These are phyloP conservation scores for Noctua comes DNA, from an alignment of 2,888 invertebrate genomes.

Conservation along the genomic window DNA sequence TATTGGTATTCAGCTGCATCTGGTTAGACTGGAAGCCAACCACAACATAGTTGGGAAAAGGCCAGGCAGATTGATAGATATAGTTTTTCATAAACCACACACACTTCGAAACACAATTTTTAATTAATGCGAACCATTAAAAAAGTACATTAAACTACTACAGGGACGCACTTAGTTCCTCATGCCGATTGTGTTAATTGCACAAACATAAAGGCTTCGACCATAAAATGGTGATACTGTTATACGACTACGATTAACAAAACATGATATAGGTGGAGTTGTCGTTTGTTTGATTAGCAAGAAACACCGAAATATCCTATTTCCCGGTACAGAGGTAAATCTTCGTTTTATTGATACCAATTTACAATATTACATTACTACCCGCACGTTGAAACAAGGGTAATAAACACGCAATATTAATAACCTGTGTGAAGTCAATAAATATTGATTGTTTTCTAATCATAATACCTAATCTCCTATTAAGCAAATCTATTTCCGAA, in stretches of 20 bases:
- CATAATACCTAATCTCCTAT: conserved; percentile 1
- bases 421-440: conserved; percentile 6
- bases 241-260: conserved; percentile 55
- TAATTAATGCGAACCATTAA: not conserved
- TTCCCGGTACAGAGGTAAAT: conserved; percentile 55
- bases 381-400: conserved; percentile 36
- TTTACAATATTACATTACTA: conserved; percentile 46
- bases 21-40: not conserved
- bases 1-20: not conserved
- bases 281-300: conserved; percentile 43
- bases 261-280: conserved; percentile 67
- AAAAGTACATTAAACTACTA: conserved; percentile 4
- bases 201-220: conserved; percentile 36
- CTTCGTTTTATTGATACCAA: conserved; percentile 62
- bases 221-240: conserved; percentile 46
- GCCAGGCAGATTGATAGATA: not conserved
- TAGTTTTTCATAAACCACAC: not conserved
- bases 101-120: not conserved
- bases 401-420: conserved; percentile 44
- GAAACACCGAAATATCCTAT: conserved; percentile 52
- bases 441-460: conserved; percentile 24
- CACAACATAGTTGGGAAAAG: not conserved
- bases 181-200: conserved; percentile 48
- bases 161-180: conserved; percentile 22
- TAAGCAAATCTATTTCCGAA: not conserved